phyloP scores from a whole-genome alignment of 2,113 vertebrate genomes.

The Syrmaticus mikado region DNA sequence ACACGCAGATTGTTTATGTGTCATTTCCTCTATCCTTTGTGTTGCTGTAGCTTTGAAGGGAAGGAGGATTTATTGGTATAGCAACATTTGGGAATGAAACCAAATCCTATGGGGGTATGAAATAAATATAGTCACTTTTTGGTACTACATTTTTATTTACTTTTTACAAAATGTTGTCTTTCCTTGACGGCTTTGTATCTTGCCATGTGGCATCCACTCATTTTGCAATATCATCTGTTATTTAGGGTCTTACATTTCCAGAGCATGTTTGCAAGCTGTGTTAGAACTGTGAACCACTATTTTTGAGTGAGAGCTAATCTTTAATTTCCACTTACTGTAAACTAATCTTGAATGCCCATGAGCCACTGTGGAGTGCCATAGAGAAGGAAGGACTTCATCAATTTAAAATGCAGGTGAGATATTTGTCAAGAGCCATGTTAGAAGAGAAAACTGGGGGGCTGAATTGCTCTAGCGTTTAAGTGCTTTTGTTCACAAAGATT shows the following conservation, averaged over 20 bases:
- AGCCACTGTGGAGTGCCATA: neutral
- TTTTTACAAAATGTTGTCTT: slow-evolving; percentile 44
- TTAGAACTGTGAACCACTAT: slow-evolving; percentile 49
- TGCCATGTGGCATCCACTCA: slow-evolving; percentile 53
- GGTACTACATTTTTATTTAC: slow-evolving; percentile 47
- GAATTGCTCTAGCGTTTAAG: neutral
- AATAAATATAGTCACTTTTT: slow-evolving; percentile 55
- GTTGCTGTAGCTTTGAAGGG: slow-evolving; percentile 20
- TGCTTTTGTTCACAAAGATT: neutral
- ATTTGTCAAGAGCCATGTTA: neutral
- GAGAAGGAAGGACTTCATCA: neutral
- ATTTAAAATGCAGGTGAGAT: neutral
- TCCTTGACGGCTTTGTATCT: slow-evolving; percentile 48
- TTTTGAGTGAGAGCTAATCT: slow-evolving; percentile 22
- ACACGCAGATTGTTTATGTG: slow-evolving; percentile 60
- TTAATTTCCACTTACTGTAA: neutral
- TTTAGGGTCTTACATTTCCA: slow-evolving; percentile 61
- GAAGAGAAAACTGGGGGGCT: neutral
- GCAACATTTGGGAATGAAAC: slow-evolving; percentile 55
- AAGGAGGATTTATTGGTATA: slow-evolving; percentile 66
- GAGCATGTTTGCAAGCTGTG: slow-evolving; percentile 62
- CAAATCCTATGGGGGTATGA: slow-evolving; percentile 42
- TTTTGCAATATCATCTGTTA: slow-evolving; percentile 65
- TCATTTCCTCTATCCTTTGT: slow-evolving; percentile 57
- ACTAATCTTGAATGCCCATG: neutral